Conservation (phyloP, 2,888 invertebrate genomes). For the Tenodera sinensis region DNA sequence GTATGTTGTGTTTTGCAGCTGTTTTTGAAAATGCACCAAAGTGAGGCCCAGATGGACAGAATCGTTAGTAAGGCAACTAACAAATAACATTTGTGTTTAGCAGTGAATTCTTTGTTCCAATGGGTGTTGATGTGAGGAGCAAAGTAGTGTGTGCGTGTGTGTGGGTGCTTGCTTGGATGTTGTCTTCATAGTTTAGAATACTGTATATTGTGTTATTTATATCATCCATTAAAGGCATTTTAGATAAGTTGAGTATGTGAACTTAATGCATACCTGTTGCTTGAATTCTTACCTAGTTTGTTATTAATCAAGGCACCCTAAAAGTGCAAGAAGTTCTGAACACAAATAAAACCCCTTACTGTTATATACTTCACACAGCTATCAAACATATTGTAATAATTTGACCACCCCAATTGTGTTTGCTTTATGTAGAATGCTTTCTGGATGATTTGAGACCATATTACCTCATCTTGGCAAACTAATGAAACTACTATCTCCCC, state of each 20-base stretch:
- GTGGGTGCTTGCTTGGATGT: neutral
- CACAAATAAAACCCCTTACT: no score
- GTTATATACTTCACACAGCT: no score
- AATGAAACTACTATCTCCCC: no score
- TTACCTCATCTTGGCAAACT: no score
- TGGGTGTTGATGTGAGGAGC: neutral
- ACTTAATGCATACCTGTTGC: neutral
- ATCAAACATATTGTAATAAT: no score
- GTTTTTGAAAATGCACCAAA: neutral
- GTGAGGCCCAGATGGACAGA: neutral
- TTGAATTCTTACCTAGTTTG: no score
- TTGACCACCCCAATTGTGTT: no score
- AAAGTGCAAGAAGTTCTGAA: no score
- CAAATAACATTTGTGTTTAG: neutral
- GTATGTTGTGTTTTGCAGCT: neutral
- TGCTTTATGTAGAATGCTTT: no score
- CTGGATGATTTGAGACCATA: no score
- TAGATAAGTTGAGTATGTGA: slow-evolving; percentile 5
- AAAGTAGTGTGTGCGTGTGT: neutral
- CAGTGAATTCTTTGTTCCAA: neutral
- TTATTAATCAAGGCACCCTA: no score
- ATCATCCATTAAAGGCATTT: slow-evolving; percentile 22
- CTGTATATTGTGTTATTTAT: slow-evolving; percentile 23
- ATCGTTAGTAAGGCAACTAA: neutral
- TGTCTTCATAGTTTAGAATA: neutral